Evolutionary conservation across 1,140 invertebrate species (phyloP).

Genomic region (Fopius arisanus): DNA sequence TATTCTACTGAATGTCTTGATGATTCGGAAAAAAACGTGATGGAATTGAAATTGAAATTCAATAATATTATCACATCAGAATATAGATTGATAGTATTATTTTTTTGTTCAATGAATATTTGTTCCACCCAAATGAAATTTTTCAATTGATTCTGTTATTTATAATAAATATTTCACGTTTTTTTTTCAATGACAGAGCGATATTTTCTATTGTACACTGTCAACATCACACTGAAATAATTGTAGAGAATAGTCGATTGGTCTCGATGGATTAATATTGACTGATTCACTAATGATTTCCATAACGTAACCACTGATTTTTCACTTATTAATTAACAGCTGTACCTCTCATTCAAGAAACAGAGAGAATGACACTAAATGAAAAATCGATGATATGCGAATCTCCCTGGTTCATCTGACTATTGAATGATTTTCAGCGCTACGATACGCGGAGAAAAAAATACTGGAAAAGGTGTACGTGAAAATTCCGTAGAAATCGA

Average conservation of each 20-base stretch:
- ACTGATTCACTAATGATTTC: constrained; percentile 14
- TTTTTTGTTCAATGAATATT: no score
- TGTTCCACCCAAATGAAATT: no score
- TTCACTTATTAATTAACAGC: background rate
- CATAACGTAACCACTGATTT: background rate
- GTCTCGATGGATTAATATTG: background rate
- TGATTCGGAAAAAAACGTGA: background rate
- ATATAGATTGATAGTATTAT: no score
- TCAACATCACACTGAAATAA: background rate
- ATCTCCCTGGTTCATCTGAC: background rate
- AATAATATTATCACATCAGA: no score
- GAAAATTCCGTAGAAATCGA: no score
- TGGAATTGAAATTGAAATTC: background rate
- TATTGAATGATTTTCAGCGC: constrained; percentile 17
- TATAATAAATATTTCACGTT: background rate
- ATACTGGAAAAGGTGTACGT: no score
- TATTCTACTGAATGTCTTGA: constrained; percentile 10
- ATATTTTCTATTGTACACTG: background rate
- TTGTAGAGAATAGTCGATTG: background rate
- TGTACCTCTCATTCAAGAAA: background rate
- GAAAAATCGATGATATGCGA: background rate
- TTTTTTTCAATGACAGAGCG: background rate
- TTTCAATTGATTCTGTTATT: no score
- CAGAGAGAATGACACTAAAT: background rate
- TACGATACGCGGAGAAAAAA: no score